phyloP scores from a whole-genome alignment of 2,888 invertebrate species.

The Lochmaea capreae region DNA sequence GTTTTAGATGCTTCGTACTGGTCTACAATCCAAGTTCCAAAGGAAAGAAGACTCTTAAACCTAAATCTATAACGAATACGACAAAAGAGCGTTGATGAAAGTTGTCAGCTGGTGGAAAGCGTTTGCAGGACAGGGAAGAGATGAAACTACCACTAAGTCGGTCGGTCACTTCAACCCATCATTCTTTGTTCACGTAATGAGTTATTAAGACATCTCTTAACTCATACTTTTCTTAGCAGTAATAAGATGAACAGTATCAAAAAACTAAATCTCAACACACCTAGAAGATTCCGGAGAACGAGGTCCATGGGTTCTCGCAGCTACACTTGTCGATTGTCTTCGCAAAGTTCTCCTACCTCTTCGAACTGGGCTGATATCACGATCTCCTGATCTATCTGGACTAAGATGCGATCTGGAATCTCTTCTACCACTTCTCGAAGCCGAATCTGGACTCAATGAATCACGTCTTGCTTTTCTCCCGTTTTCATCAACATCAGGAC shows the following conservation, averaged over 20 bases:
- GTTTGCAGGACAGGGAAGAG: no score
- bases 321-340: conserved; percentile 84
- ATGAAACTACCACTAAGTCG: no score
- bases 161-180: neutral
- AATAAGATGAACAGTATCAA: conserved; percentile 24
- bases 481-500: conserved; percentile 79
- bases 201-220: neutral
- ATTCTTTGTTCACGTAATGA: neutral
- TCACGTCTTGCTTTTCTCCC: conserved; percentile 83
- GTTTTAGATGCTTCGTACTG: no score
- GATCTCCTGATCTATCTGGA: conserved; percentile 81
- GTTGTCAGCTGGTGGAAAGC: no score
- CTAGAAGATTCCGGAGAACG: conserved; percentile 77
- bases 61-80: no score
- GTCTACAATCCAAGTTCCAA: no score
- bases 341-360: conserved; percentile 78
- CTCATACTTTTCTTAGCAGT: neutral
- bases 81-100: no score
- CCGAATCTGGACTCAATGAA: conserved; percentile 91
- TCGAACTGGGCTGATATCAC: conserved; percentile 83
- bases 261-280: conserved; percentile 28
- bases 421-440: conserved; percentile 75
- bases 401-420: conserved; percentile 82
- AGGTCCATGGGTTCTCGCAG: conserved; percentile 60
- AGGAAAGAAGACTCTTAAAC: no score